Evolutionary conservation across 2,888 invertebrate genomes (phyloP).

Genomic region (Formica aserva): DNA sequence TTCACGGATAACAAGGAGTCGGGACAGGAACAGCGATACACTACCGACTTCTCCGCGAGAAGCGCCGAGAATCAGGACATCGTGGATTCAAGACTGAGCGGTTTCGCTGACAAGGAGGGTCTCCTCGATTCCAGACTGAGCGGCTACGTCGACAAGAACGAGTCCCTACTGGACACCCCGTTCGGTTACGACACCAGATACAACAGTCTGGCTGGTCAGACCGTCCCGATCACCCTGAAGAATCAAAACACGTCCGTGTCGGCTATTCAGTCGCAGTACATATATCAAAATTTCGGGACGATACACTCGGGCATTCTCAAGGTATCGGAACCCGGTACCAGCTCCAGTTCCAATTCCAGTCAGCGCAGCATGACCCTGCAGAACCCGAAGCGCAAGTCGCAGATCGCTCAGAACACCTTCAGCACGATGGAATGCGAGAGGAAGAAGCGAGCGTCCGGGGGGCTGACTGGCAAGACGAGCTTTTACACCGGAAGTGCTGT

Average conservation of each 20-base stretch:
- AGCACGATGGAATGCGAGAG: constrained; percentile 84
- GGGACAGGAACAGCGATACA: constrained; percentile 80
- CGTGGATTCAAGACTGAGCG: constrained; percentile 74
- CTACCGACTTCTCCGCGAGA: constrained; percentile 74
- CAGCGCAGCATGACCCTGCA: constrained; percentile 85
- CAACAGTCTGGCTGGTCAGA: constrained; percentile 83
- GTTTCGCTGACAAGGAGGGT: constrained; percentile 79
- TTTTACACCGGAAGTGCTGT: constrained; percentile 84
- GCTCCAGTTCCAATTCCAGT: constrained; percentile 82
- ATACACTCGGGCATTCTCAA: constrained; percentile 84
- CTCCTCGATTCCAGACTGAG: constrained; percentile 73
- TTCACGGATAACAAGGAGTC: constrained; percentile 83
- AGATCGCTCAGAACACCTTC: constrained; percentile 84
- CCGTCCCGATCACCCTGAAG: constrained; percentile 84
- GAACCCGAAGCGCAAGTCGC: constrained; percentile 83
- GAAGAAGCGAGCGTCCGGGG: constrained; percentile 77
- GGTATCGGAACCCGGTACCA: constrained; percentile 84
- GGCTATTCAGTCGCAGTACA: constrained; percentile 83
- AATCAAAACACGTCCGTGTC: constrained; percentile 83
- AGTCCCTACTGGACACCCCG: constrained; percentile 81
- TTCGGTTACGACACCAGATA: constrained; percentile 81
- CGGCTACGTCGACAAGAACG: constrained; percentile 76
- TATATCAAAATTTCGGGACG: constrained; percentile 84
- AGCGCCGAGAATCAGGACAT: constrained; percentile 64
- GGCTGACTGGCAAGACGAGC: constrained; percentile 76